phyloP scores from a whole-genome alignment of 2,888 invertebrate genomes.

The Chouioia cunea region DNA sequence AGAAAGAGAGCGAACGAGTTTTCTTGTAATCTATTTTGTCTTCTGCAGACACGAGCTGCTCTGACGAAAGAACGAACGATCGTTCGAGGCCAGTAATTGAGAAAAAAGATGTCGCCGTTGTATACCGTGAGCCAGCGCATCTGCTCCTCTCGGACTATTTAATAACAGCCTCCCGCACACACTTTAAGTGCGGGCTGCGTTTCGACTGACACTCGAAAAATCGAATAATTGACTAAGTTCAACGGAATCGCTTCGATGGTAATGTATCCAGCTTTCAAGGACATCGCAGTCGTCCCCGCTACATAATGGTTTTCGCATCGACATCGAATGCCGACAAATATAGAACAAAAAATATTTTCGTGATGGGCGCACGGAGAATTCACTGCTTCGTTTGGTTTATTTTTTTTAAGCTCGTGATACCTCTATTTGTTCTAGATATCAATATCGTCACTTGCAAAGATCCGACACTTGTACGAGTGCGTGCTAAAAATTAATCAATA shows the following conservation, averaged over 20 bases:
- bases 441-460: too few relatives aligned
- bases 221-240: conserved; percentile 37
- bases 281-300: not conserved
- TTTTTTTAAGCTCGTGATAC: too few relatives aligned
- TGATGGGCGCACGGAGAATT: too few relatives aligned
- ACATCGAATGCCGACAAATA: conserved; percentile 12
- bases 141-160: not conserved
- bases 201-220: conserved; percentile 20
- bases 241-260: conserved; percentile 7
- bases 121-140: not conserved
- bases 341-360: too few relatives aligned
- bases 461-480: too few relatives aligned
- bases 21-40: conserved; percentile 61
- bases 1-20: conserved; percentile 35
- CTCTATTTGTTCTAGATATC: too few relatives aligned
- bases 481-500: too few relatives aligned
- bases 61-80: conserved; percentile 36
- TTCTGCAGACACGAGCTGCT: conserved; percentile 52
- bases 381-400: too few relatives aligned
- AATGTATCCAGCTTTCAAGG: conserved; percentile 9
- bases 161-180: not conserved
- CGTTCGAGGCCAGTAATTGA: conserved; percentile 43
- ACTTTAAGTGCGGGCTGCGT: not conserved
- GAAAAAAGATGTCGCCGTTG: conserved; percentile 41
- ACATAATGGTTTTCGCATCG: conserved; percentile 35